These are phyloP conservation scores for Acronicta leporina DNA, from an alignment of 2,888 invertebrate species.

Conservation along the genomic window DNA sequence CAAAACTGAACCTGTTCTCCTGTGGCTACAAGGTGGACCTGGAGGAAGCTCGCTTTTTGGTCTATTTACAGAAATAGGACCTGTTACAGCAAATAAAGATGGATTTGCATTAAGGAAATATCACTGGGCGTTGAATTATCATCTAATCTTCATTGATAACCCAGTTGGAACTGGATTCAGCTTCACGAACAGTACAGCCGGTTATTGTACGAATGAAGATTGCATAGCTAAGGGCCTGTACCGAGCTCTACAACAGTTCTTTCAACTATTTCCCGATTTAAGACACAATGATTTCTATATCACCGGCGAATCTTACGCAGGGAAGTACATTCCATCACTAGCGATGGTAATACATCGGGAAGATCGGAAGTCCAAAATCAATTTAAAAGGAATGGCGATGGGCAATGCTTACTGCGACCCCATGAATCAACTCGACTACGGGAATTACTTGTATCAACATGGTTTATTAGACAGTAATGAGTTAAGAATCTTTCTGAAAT, in stretches of 20 bases:
- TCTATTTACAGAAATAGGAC: slow-evolving; percentile 90
- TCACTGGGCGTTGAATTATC: slow-evolving; percentile 89
- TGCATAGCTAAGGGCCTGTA: slow-evolving; percentile 89
- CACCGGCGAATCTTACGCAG: slow-evolving; percentile 91
- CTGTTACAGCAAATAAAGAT: slow-evolving; percentile 80
- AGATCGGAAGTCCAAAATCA: slow-evolving; percentile 75
- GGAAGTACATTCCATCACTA: slow-evolving; percentile 86
- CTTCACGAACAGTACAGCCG: slow-evolving; percentile 86
- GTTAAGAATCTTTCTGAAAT: slow-evolving; percentile 85
- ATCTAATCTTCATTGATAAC: slow-evolving; percentile 91
- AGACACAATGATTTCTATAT: slow-evolving; percentile 88
- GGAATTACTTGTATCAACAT: slow-evolving; percentile 84
- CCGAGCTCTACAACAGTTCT: slow-evolving; percentile 88
- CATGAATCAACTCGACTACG: slow-evolving; percentile 84
- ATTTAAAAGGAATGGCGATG: slow-evolving; percentile 87
- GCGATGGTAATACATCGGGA: slow-evolving; percentile 86
- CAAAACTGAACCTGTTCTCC: slow-evolving; percentile 80
- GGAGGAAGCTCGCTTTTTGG: slow-evolving; percentile 88
- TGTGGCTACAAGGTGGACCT: slow-evolving; percentile 90
- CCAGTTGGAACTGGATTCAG: slow-evolving; percentile 91
- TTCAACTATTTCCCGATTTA: slow-evolving; percentile 88
- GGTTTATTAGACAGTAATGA: slow-evolving; percentile 89
- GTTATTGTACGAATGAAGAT: slow-evolving; percentile 87
- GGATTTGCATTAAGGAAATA: slow-evolving; percentile 79
- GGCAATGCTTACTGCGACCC: slow-evolving; percentile 88